Base-by-base conservation (phyloP, 2,113 vertebrate species). In the Nerophis lumbriciformis region DNA sequence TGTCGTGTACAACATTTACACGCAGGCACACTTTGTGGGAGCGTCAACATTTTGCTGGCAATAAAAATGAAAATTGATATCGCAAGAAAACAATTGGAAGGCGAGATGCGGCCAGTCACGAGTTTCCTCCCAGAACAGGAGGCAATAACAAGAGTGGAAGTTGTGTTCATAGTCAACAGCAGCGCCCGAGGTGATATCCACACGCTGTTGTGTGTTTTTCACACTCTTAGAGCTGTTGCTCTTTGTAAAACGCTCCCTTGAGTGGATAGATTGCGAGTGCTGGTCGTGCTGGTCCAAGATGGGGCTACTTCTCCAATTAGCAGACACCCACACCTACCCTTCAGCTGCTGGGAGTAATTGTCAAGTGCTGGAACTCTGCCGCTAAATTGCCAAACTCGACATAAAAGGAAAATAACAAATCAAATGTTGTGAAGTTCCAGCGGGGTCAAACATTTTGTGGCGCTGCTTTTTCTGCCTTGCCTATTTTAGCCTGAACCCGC, bases 181-280 rank as follows among this genome's bases (percentile, higher is more conserved):
- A 39, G 59, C 72, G 66, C 77, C 68, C 66, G 12, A 39, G 61
- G 68, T 64, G 42, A 70, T 66, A 48, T 63, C 42, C 54, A 61
- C 69, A 71, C 15, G 6, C 15, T 14, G 21, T 44, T 49, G 47
- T 28, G 19, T 56, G 45, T 60, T 63, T 63, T 61, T 35, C 51
- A 39, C 61, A 55, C 61, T 57, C 36, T 28, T 3, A 42, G 44
- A 52, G 50, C 54, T 63, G 56, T 61, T 75, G 65, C 62, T 69
- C 56, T 67, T 64, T 5, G 10, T 63, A 71, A 75, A 79, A 73
- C 48, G 61, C 45, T 77, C 76, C 64, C 69, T 48, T 56, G 73
- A 77, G 72, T 52, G 28, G 48, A 58, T 61, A 28, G 50, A 57
- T 57, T 48, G 35, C 80, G 75, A 74, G 66, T 54, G 65, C 50